Percentiles rank a stretch among this genome's conserved stretches.
Evolutionary conservation across 64 coral and sea anemone species (phyloP).

Genomic region (Stichodactyla helianthus): DNA sequence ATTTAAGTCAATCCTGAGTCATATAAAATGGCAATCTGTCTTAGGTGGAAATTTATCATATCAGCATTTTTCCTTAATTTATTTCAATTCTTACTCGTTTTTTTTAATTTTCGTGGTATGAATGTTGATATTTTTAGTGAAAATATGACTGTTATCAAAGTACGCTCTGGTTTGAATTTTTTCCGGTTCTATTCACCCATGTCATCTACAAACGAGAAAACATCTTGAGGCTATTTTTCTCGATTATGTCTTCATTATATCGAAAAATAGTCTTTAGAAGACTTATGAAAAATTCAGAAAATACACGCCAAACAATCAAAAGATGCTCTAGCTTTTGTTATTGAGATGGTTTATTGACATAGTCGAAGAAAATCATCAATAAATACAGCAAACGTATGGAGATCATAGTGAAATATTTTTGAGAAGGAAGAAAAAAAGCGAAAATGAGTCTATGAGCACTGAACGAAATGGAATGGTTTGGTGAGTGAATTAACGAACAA

Average conservation of each 20-base stretch:
- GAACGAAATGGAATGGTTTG: too few relatives aligned
- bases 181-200: background rate
- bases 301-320: background rate
- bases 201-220: too few relatives aligned
- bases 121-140: background rate
- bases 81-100: background rate
- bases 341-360: background rate
- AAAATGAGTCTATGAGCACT: too few relatives aligned
- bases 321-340: background rate
- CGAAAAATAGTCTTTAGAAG: background rate
- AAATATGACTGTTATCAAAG: background rate
- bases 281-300: conserved; percentile 1
- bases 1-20: background rate
- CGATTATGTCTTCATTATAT: background rate
- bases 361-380: too few relatives aligned
- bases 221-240: background rate
- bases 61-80: background rate
- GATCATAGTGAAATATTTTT: too few relatives aligned
- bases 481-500: too few relatives aligned
- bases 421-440: too few relatives aligned
- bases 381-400: too few relatives aligned
- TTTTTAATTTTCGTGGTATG: background rate
- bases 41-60: background rate
- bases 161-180: background rate
- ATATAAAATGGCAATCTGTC: background rate